Evolutionary conservation across 92 coral and sea anemone genomes (phyloP).

Genomic region (Epizoanthus stellaris): DNA sequence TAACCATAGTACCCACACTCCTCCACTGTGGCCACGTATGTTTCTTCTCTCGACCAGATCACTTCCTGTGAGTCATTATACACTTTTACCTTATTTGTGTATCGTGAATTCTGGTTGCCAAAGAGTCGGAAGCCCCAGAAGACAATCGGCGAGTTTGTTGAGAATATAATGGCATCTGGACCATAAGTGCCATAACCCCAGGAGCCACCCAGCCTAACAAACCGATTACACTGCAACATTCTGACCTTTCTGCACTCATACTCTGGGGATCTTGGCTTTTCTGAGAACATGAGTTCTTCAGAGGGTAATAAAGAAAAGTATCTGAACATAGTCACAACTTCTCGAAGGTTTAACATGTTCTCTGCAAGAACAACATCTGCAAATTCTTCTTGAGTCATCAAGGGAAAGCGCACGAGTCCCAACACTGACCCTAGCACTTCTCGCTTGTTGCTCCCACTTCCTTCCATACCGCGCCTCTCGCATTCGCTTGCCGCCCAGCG

Average conservation of each 20-base stretch:
- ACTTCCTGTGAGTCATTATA: slow-evolving; percentile 42
- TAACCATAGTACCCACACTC: slow-evolving; percentile 47
- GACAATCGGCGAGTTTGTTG: slow-evolving; percentile 30
- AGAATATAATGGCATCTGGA: slow-evolving; percentile 40
- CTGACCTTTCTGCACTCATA: slow-evolving; percentile 25
- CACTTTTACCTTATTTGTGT: slow-evolving; percentile 30
- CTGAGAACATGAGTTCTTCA: slow-evolving; percentile 21
- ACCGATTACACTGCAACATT: slow-evolving; percentile 39
- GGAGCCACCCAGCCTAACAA: slow-evolving; percentile 36
- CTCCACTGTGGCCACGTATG: slow-evolving; percentile 34
- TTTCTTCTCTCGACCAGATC: slow-evolving; percentile 40
- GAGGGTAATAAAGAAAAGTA: slow-evolving; percentile 25
- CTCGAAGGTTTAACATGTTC: slow-evolving; percentile 21
- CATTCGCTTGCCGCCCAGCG: slow-evolving; percentile 36
- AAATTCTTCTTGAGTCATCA: slow-evolving; percentile 37
- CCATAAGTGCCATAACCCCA: slow-evolving; percentile 44
- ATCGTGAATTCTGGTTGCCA: slow-evolving; percentile 30
- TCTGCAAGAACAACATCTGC: slow-evolving; percentile 26
- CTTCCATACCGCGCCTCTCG: background rate
- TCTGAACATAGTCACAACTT: slow-evolving; percentile 36
- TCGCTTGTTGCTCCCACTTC: background rate
- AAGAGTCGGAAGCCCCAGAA: slow-evolving; percentile 46
- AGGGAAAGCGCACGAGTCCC: slow-evolving; percentile 23
- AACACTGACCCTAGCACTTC: slow-evolving; percentile 5
- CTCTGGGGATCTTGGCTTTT: slow-evolving; percentile 20